Evolutionary conservation across 2,113 vertebrate species (phyloP).

Genomic region (Scomber colias): DNA sequence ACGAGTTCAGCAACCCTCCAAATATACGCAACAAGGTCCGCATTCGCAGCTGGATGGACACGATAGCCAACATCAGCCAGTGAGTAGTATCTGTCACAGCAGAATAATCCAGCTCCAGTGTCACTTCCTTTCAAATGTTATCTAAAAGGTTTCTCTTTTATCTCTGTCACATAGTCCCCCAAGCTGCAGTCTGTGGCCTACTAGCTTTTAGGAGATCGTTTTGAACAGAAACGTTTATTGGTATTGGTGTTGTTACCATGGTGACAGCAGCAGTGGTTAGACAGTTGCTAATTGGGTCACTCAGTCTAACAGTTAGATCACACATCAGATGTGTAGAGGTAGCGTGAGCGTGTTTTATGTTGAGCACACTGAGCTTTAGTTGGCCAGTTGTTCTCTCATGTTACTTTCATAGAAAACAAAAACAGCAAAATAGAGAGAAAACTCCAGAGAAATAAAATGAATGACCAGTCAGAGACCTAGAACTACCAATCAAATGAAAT

Average conservation of each 20-base stretch:
- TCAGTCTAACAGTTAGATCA: too few relatives aligned
- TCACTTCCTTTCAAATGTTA: too few relatives aligned
- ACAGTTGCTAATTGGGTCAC: too few relatives aligned
- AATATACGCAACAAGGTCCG: constrained; percentile 99
- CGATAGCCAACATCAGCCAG: constrained; percentile 98
- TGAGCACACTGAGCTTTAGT: too few relatives aligned
- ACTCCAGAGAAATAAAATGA: too few relatives aligned
- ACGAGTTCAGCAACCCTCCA: constrained; percentile 98
- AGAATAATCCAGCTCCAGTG: not conserved
- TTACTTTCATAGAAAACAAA: too few relatives aligned
- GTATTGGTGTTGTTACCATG: not conserved
- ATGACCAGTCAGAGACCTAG: too few relatives aligned
- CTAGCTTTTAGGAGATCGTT: not conserved
- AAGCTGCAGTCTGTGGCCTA: not conserved
- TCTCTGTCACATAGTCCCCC: not conserved
- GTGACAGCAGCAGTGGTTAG: not conserved
- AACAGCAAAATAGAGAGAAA: too few relatives aligned
- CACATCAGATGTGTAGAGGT: too few relatives aligned
- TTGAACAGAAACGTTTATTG: not conserved
- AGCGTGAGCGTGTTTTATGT: too few relatives aligned
- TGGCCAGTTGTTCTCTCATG: too few relatives aligned
- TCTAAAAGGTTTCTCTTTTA: not conserved
- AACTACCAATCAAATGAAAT: too few relatives aligned
- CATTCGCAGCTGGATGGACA: constrained; percentile 99
- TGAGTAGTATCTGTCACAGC: constrained; percentile 78